These are phyloP conservation scores for Dryadula phaetusa DNA, from an alignment of 2,888 invertebrate species.

Conservation along the genomic window DNA sequence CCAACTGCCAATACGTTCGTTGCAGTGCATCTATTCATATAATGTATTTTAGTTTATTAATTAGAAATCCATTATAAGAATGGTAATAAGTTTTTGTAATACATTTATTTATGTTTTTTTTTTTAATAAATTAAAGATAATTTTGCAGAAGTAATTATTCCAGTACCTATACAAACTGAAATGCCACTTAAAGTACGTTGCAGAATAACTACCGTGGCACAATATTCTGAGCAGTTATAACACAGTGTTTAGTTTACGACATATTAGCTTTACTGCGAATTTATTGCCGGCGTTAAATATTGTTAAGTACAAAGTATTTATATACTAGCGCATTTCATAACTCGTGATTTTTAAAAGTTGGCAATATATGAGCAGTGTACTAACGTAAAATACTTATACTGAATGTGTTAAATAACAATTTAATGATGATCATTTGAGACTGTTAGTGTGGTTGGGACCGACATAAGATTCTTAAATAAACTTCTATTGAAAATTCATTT, in stretches of 20 bases:
- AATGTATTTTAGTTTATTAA: not conserved
- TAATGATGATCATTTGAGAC: not conserved
- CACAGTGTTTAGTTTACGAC: slow-evolving; percentile 44
- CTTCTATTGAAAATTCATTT: not conserved
- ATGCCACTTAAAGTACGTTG: slow-evolving; percentile 26
- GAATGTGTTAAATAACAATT: slow-evolving; percentile 3
- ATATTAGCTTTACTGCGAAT: slow-evolving; percentile 48
- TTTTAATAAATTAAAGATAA: no score
- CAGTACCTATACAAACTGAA: slow-evolving; percentile 2
- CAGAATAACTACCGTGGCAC: slow-evolving; percentile 36
- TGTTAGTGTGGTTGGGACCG: not conserved
- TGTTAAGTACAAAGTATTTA: slow-evolving; percentile 54
- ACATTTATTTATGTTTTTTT: slow-evolving; percentile 1
- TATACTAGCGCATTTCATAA: slow-evolving; percentile 44
- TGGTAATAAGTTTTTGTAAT: not conserved
- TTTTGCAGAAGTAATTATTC: not conserved
- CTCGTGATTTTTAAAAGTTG: slow-evolving; percentile 28
- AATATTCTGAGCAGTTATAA: slow-evolving; percentile 44
- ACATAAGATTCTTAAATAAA: not conserved
- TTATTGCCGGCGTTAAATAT: slow-evolving; percentile 45
- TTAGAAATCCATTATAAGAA: not conserved
- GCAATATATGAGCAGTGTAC: slow-evolving; percentile 29
- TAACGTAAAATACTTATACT: not conserved
- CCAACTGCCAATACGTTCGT: not conserved
- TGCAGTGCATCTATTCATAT: not conserved